Evolutionary conservation across 2,888 invertebrate species (phyloP), one percentile per base, ranked within the genome.

Genomic region (Bursaphelenchus okinawaensis): DNA sequence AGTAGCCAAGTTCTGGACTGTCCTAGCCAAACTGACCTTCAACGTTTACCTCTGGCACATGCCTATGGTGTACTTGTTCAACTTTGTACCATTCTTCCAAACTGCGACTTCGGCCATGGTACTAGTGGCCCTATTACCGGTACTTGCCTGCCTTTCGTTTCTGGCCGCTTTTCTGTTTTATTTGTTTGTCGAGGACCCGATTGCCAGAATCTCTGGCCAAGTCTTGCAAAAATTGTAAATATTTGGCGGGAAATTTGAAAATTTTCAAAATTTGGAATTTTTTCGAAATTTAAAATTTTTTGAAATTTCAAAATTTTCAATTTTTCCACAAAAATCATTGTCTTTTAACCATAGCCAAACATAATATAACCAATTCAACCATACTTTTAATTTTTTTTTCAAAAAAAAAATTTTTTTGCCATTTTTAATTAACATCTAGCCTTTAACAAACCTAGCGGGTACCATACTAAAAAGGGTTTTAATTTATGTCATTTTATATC

Each of bases 1-100:
- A 20, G 68, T 74, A 16, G 51, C 64, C 40, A 65, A 63, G 19
- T 60, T 68, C 28, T 79, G 76, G 75, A 64, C 75, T 1, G 68
- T 78, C 12, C 63, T 77, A 23, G 78, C 77, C 28, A 72, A 73
- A 40, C 75, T 79, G 55, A 78, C 77, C 56, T 80, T 75, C 74
- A 72, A 73, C 57, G 78, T 73, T 19, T 79, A 78, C 59, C 74
- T 80, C 7, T 68, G 78, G 4, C 80, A 80, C 66, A 80, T 80
- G 80, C 80, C 80, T 20, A 70, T 78, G 52, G 76, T 80, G 58
- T 80, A 77, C 69, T 63, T 76, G 57, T 76, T 80, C 72, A 80
- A 78, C 63, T 66, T 70, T 64, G 65, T 77, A 0, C 23, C 55
- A 26, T 51, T 71, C 60, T 70, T 80, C 6, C 80, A 80, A 63